A percentile compares a stretch with the other conserved stretches of the same genome.
phyloP scores from a whole-genome alignment of 1,140 invertebrate species.

The Trichomalopsis sarcophagae region DNA sequence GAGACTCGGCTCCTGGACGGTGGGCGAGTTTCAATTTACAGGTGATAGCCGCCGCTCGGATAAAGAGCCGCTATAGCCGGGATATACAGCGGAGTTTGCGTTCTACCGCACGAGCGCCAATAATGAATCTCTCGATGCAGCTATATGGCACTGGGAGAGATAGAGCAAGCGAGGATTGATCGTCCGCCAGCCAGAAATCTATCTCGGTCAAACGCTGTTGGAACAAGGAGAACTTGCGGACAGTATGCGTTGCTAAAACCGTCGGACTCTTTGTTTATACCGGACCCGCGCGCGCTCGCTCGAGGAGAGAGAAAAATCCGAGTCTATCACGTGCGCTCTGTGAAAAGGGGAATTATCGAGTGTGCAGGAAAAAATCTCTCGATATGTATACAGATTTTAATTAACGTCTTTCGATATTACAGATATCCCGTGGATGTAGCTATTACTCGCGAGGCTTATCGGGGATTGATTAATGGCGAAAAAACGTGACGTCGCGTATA shows the following conservation, averaged over 20 bases:
- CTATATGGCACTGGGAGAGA: not conserved
- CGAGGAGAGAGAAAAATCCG: no score
- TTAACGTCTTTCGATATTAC: constrained; percentile 25
- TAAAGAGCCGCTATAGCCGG: not conserved
- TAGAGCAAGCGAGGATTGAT: constrained; percentile 42
- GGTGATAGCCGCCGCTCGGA: constrained; percentile 7
- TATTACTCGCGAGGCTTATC: no score
- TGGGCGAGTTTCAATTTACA: constrained; percentile 42
- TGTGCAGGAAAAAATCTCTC: constrained; percentile 11
- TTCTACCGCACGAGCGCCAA: constrained; percentile 37
- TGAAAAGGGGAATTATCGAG: not conserved
- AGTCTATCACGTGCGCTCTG: no score
- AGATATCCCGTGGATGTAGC: no score
- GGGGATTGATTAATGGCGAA: no score
- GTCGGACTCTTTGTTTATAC: no score
- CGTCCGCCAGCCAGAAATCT: constrained; percentile 51
- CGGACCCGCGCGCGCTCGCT: no score
- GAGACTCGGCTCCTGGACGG: not conserved
- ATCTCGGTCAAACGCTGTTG: constrained; percentile 51
- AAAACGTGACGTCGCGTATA: no score
- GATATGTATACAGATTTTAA: constrained; percentile 30
- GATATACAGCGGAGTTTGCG: not conserved
- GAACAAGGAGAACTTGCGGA: constrained; percentile 48
- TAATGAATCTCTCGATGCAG: constrained; percentile 47
- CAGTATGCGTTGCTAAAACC: not conserved